Base-by-base conservation (phyloP, 2,888 invertebrate genomes). In the Ichneumoninae sp. region DNA sequence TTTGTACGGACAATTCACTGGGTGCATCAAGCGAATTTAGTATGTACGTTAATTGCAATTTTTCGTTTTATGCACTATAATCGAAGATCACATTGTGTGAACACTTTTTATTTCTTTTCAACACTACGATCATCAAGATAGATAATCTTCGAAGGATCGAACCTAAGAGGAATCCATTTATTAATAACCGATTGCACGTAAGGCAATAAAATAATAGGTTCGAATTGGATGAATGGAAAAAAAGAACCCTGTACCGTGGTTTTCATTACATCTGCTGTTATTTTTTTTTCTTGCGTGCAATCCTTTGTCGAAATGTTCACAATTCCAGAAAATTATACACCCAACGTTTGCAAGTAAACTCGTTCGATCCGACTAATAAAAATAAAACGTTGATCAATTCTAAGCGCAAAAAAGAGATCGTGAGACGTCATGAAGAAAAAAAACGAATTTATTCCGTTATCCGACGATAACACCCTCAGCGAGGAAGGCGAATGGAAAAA, bases 281-380 rank as follows among this genome's bases (percentile, higher is more conserved):
- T 30, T 63, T 63, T 63, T 63, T 33, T 16, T 44, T 44, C 16
- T 44, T n/a, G 16, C 33, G 60, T 6, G 33, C 33, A 63, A 63
- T 63, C 60, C n/a, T 33, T 63, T 63, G 33, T 33, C 33, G 60
- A 63, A 33, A 33, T 33, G 60, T 33, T 33, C 16, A 33, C 16
- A n/a, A 63, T 33, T 30, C 7, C 13, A 30, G 60, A 63, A 4
- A 57, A 70, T 30, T 63, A 73, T 74, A 60, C 70, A 44, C 50
- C 68, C 54, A 13, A 65, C 60, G 19, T 63, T 54, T 36, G 65
- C 54, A 66, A 71, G 54, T 66, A 71, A 80, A 80, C 68, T 76
- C 80, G 80, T 73, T 76, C 80, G 76, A 80, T 80, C 71, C 71
- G 68, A 83, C 40, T 60, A 80, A 65, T 47, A 76, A 79, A 26